These are phyloP conservation scores for Lontra canadensis DNA, from an alignment of 2,113 vertebrate genomes.

Conservation along the genomic window DNA sequence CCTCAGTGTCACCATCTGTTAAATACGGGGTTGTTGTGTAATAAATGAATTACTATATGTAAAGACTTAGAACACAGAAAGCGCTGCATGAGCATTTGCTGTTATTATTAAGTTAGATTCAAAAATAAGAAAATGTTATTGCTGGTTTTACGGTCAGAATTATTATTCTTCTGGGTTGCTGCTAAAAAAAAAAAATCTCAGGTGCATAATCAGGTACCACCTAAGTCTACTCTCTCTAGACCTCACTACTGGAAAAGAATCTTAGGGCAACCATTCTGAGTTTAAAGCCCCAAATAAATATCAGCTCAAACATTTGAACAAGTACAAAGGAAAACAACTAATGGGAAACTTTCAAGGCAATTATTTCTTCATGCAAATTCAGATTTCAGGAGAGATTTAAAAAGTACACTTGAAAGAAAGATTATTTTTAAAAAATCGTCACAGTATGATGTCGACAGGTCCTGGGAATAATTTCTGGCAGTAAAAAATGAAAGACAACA, in stretches of 20 bases:
- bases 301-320: neutral
- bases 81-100: neutral
- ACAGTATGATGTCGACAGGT: too few relatives aligned
- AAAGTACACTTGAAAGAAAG: neutral
- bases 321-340: neutral
- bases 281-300: neutral
- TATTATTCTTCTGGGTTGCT: slow-evolving; percentile 1
- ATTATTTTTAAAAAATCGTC: neutral
- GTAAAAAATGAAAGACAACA: neutral
- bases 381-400: neutral
- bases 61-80: neutral
- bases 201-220: neutral
- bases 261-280: neutral
- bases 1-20: neutral
- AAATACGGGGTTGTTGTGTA: neutral
- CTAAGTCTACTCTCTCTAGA: neutral
- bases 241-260: neutral
- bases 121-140: slow-evolving; percentile 5
- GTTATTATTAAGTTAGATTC: neutral
- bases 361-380: neutral
- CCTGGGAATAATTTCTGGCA: neutral
- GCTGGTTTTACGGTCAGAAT: neutral
- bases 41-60: neutral
- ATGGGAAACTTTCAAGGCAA: neutral
- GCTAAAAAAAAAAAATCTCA: neutral